Base-by-base conservation (phyloP, 2,888 invertebrate species). In the Diploptera punctata region DNA sequence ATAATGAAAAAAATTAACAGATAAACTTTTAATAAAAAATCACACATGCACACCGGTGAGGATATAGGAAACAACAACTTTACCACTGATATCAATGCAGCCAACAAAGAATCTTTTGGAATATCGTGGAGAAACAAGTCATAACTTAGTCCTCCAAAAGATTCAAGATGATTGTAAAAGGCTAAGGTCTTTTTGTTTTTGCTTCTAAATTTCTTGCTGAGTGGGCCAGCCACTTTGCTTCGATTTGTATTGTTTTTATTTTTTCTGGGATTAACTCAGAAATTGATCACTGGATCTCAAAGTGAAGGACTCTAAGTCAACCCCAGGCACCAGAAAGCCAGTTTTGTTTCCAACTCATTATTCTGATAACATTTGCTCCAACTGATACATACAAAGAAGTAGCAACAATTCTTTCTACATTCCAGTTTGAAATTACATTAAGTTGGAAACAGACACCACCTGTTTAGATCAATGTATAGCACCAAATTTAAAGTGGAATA, bases 161-260 rank as follows among this genome's bases (percentile, higher is more conserved):
- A 68, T 33, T 65, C n/a, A 54, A 67, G 18, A 68, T 52, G 68
- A 68, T 54, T 54, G 68, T 68, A 68, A 68, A 21, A 31, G 52
- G 24, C 33, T 29, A 38, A 68, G 31, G 18, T 16, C 2, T 18
- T 18, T 31, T 62, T 31, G 24, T 62, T 31, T 16, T 13, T 62
- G 29, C 9, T 10, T 31, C 4, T 57, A 57, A 7, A 21, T 57
- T 57, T 21, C 13, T 57, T 26, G 9, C 31, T 33, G 26, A 65
- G 65, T 65, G 65, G 65, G 26, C 47, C 65, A 65, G 65, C 47
- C 65, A 65, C 47, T 43, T 33, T 24, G 18, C 18, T 3, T 49
- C 19, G 3, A 21, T 3, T 52, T 24, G 24, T n/a, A n/a, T n/a
- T n/a, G 33, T 57, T 26, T 57, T 9, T 52, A 21, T 52, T 10